A percentile compares a stretch with the other conserved stretches of the same genome.
phyloP scores from a whole-genome alignment of 2,888 invertebrate species.

The Cyclophora punctaria region DNA sequence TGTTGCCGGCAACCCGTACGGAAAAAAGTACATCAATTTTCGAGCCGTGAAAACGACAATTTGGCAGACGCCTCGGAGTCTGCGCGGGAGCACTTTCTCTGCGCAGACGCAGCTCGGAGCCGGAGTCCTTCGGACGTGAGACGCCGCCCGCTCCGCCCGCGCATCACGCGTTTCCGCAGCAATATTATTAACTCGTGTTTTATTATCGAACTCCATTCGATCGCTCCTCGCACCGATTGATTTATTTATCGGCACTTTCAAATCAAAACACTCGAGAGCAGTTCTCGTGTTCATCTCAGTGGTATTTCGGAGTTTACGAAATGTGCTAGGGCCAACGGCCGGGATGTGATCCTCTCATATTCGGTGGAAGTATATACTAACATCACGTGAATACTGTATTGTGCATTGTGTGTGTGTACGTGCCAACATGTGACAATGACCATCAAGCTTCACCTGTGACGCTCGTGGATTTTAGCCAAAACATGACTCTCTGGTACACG shows the following conservation, averaged over 20 bases:
- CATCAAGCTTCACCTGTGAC: constrained; percentile 56
- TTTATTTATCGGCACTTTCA: constrained; percentile 29
- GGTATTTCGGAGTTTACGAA: constrained; percentile 37
- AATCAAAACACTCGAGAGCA: constrained; percentile 21
- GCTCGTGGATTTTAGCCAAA: constrained; percentile 63
- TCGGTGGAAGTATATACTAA: constrained; percentile 19
- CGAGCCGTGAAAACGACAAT: constrained; percentile 63
- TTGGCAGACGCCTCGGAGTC: constrained; percentile 72
- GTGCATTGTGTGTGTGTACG: constrained; percentile 44
- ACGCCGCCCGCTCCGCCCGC: constrained; percentile 43
- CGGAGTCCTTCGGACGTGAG: constrained; percentile 48
- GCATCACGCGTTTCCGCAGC: constrained; percentile 22
- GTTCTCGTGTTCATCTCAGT: constrained; percentile 27
- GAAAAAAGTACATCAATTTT: constrained; percentile 59
- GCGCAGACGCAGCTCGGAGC: constrained; percentile 49
- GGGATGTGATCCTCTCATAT: constrained; percentile 26
- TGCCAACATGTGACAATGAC: constrained; percentile 58
- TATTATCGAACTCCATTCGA: constrained; percentile 23
- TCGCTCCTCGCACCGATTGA: constrained; percentile 18
- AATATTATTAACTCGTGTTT: constrained; percentile 29
- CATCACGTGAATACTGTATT: constrained; percentile 19
- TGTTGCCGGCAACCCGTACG: constrained; percentile 47
- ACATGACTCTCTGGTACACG: constrained; percentile 72
- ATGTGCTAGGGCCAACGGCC: constrained; percentile 38
- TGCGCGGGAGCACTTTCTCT: constrained; percentile 69